Evolutionary conservation across 2,113 vertebrate species (phyloP).

Genomic region (Psophia crepitans): DNA sequence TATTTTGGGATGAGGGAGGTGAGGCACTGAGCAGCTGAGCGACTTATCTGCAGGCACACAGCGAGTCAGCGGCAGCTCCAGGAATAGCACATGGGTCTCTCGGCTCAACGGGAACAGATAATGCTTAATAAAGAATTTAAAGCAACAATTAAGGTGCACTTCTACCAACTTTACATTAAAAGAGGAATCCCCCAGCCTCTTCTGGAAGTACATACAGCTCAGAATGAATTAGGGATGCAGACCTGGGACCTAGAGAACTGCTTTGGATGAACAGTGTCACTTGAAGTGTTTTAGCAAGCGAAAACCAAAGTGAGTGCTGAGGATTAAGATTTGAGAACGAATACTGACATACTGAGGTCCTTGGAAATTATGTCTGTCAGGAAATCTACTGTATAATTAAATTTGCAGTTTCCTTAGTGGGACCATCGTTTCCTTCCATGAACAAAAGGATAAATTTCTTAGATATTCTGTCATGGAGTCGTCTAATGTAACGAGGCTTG

Average conservation of each 20-base stretch:
- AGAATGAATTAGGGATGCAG: background rate
- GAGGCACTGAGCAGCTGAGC: background rate
- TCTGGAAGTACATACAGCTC: background rate
- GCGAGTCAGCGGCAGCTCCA: background rate
- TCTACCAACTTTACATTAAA: background rate
- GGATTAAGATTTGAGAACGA: conserved; percentile 41
- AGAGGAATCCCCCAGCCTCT: background rate
- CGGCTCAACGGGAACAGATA: background rate
- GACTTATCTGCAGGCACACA: conserved; percentile 36
- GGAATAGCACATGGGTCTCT: background rate
- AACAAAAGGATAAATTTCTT: conserved; percentile 64
- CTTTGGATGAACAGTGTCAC: background rate
- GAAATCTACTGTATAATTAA: conserved; percentile 69
- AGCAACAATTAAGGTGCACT: background rate
- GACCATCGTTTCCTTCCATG: conserved; percentile 38
- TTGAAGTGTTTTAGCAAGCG: background rate
- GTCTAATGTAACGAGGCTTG: conserved; percentile 64
- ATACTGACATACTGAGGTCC: conserved; percentile 29
- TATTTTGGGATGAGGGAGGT: background rate
- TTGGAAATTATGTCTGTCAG: conserved; percentile 60
- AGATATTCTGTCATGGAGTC: conserved; percentile 61
- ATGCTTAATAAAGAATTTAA: conserved; percentile 41
- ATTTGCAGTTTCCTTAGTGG: conserved; percentile 59
- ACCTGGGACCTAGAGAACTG: background rate
- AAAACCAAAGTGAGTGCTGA: conserved; percentile 8